Percentiles rank a stretch among this genome's conserved stretches.
phyloP scores from a whole-genome alignment of 2,113 vertebrate species.

The Thymallus thymallus region DNA sequence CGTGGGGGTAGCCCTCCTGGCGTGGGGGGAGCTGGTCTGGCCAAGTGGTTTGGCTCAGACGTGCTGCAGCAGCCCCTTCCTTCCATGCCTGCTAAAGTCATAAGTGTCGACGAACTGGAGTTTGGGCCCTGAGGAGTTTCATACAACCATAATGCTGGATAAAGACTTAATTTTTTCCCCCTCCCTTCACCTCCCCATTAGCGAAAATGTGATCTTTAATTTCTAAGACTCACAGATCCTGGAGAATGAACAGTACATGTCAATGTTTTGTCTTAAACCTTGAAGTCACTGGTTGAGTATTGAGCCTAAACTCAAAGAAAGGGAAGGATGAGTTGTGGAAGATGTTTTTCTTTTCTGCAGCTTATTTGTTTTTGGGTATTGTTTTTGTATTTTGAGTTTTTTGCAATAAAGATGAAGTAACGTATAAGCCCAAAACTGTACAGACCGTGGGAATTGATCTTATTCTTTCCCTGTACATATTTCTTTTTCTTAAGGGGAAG shows the following conservation, averaged over 20 bases:
- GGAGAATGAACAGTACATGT: slow-evolving; percentile 54
- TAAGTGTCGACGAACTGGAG: slow-evolving; percentile 97
- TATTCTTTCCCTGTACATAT: slow-evolving; percentile 72
- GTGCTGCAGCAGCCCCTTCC: slow-evolving; percentile 95
- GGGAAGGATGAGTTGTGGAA: slow-evolving; percentile 46
- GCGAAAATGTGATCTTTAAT: slow-evolving; percentile 76
- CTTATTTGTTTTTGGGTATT: slow-evolving; percentile 36
- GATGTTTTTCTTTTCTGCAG: slow-evolving; percentile 41
- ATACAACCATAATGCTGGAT: neutral
- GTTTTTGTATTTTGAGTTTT: neutral
- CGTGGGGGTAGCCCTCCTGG: slow-evolving; percentile 84
- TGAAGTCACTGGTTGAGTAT: slow-evolving; percentile 48
- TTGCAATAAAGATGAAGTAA: slow-evolving; percentile 63
- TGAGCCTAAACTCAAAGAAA: slow-evolving; percentile 45
- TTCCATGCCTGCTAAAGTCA: slow-evolving; percentile 98
- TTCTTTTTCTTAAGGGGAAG: slow-evolving; percentile 54
- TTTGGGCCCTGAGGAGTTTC: slow-evolving; percentile 80
- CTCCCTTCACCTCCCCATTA: slow-evolving; percentile 43
- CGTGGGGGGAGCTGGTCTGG: slow-evolving; percentile 72
- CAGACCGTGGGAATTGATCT: slow-evolving; percentile 67
- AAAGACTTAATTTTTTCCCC: slow-evolving; percentile 15
- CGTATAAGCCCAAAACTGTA: slow-evolving; percentile 78
- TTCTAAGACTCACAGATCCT: slow-evolving; percentile 65
- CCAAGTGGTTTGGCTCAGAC: slow-evolving; percentile 97
- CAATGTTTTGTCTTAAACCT: slow-evolving; percentile 55